A percentile compares a stretch with the other conserved stretches of the same genome.
Conservation (phyloP, 2,113 vertebrate species). For the Thalassarche chlororhynchos region DNA sequence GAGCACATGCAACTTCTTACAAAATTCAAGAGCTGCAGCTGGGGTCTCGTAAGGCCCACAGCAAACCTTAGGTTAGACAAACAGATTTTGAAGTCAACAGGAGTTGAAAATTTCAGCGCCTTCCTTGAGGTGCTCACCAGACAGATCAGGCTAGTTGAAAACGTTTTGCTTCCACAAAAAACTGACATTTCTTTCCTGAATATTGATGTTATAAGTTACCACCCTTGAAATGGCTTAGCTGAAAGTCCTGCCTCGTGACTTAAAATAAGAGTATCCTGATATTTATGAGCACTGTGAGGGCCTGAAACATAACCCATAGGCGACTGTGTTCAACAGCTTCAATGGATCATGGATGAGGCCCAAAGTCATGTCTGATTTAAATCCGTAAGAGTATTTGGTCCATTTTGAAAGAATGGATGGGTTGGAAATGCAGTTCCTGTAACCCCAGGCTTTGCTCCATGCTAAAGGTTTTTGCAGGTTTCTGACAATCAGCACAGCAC, state of each 20-base stretch:
- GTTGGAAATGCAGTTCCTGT: slow-evolving; percentile 1
- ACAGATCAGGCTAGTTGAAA: neutral
- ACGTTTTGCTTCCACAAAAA: neutral
- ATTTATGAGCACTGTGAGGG: neutral
- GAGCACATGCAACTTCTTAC: neutral
- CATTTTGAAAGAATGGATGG: slow-evolving; percentile 6
- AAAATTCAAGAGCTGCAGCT: neutral
- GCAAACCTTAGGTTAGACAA: neutral
- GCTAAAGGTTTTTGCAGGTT: neutral
- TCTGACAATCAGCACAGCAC: neutral
- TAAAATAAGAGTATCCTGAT: neutral
- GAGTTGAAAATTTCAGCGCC: neutral
- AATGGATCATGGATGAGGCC: neutral
- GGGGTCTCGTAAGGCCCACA: neutral
- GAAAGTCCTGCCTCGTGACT: neutral
- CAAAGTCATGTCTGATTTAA: neutral
- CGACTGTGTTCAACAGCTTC: neutral
- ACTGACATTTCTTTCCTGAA: neutral
- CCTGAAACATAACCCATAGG: neutral
- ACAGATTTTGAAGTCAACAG: neutral
- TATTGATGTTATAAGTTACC: neutral
- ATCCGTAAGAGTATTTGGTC: slow-evolving; percentile 9
- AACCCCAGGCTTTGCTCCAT: neutral
- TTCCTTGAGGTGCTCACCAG: neutral
- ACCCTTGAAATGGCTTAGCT: neutral